Percentiles rank a stretch among this genome's conserved stretches.
Evolutionary conservation across 2,113 vertebrate species (phyloP).

Genomic region (Elaphurus davidianus): DNA sequence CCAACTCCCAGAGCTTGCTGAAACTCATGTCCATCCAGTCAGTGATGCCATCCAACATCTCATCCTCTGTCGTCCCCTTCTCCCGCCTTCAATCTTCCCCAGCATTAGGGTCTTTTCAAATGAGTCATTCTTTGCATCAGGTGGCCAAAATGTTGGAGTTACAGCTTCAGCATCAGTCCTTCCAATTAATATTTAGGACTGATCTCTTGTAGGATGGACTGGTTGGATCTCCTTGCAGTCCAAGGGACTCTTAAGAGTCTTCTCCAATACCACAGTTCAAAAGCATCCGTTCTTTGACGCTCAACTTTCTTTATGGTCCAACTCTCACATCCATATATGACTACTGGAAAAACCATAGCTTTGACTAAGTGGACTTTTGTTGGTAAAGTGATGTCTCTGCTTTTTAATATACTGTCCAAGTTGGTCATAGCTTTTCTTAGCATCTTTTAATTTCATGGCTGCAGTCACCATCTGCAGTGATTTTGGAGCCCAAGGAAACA

Average conservation of each 20-base stretch:
- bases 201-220: neutral
- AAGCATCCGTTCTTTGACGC: neutral
- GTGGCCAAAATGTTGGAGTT: neutral
- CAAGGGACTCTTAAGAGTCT: neutral
- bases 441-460: neutral
- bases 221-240: neutral
- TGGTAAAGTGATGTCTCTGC: neutral
- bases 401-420: neutral
- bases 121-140: neutral
- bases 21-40: neutral
- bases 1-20: neutral
- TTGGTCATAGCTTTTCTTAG: neutral
- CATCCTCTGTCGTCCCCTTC: neutral
- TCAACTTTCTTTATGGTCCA: neutral
- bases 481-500: neutral
- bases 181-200: neutral
- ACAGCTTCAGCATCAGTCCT: neutral
- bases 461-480: neutral
- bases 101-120: neutral
- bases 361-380: neutral
- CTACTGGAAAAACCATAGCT: neutral
- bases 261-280: neutral
- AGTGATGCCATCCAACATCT: neutral
- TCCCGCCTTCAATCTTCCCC: neutral
- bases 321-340: neutral